Evolutionary conservation across 1,140 invertebrate genomes (phyloP), one percentile per base, ranked within the genome.

Genomic region (Phthorimaea operculella): DNA sequence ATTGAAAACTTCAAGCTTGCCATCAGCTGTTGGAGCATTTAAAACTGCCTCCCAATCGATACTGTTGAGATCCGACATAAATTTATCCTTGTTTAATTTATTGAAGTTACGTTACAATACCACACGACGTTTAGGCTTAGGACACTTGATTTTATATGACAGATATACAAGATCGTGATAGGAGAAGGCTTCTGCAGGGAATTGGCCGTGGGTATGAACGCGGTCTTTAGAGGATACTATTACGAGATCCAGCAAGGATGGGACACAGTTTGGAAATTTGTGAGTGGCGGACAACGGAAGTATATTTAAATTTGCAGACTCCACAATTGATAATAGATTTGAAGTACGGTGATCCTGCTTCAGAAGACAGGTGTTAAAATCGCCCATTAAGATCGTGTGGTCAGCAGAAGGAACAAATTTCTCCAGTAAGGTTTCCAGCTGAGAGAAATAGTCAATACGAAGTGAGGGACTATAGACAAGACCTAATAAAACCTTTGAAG

Each of bases 101-200:
- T 18, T 14, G 54, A 58, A 58, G 44, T 51, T 58, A 33, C 45
- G 57, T 28, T 54, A 36, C 15, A 59, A 33, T 4, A 51, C 8
- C 8, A 55, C 33, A 48, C 15, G 51, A 28, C 50, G 33, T 56
- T 56, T 60, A 1, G 14, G 0, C 39, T 60, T 60, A n/a, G 58
- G 54, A 11, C 44, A 15, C 15, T 50, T 50, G 18, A 56, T 52
- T 48, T 18, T 14, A 18, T 48, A 48, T 42, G 60, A 58, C 4
- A 62, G 28, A 33, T 45, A 62, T 12, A 63, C 33, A 10, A 63
- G 16, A 42, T 59, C 54, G 33, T 63, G 57, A 49, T 59, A 59
- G 18, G 61, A 59, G 51, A 63, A 59, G 16, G 53, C 51, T 4
- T 28, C 21, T 48, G 61, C 57, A 33, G 52, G 17, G 45, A 14